These are phyloP conservation scores for Drosophila diplacantha DNA, from an alignment of 2,888 invertebrate genomes.

Conservation along the genomic window DNA sequence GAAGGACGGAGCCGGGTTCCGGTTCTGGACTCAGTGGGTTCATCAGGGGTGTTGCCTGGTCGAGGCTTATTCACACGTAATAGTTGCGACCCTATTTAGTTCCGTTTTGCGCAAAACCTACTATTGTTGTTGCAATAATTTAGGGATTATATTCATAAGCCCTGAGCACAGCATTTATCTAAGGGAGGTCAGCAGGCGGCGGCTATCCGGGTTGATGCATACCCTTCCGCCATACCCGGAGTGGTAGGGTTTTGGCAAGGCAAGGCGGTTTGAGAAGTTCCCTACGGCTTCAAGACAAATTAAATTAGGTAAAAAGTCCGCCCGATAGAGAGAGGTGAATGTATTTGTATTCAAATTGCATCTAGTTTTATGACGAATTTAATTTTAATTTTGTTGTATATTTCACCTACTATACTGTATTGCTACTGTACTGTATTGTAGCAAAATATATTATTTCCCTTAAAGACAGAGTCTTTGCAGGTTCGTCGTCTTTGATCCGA, in stretches of 20 bases:
- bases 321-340: fast-evolving
- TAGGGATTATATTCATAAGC: slow-evolving; percentile 71
- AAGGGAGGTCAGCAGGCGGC: slow-evolving; percentile 38
- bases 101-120: slow-evolving; percentile 43
- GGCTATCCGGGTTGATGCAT: slow-evolving; percentile 15
- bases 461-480: neutral
- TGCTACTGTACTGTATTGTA: too few species aligned
- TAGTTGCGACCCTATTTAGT: slow-evolving; percentile 59
- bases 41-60: slow-evolving; percentile 24
- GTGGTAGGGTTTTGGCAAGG: neutral
- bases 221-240: neutral
- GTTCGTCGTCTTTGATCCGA: neutral
- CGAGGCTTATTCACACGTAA: slow-evolving; percentile 63
- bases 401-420: too few species aligned
- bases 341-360: neutral
- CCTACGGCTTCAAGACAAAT: neutral
- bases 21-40: slow-evolving; percentile 5
- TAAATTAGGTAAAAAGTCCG: neutral
- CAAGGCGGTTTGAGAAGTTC: neutral
- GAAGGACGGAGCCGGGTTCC: neutral
- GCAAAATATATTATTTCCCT: too few species aligned
- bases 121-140: slow-evolving; percentile 66
- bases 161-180: slow-evolving; percentile 57
- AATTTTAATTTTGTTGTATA: neutral
- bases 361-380: neutral